These are phyloP conservation scores for Microchrysa polita DNA, from an alignment of 2,888 invertebrate genomes.

Conservation along the genomic window DNA sequence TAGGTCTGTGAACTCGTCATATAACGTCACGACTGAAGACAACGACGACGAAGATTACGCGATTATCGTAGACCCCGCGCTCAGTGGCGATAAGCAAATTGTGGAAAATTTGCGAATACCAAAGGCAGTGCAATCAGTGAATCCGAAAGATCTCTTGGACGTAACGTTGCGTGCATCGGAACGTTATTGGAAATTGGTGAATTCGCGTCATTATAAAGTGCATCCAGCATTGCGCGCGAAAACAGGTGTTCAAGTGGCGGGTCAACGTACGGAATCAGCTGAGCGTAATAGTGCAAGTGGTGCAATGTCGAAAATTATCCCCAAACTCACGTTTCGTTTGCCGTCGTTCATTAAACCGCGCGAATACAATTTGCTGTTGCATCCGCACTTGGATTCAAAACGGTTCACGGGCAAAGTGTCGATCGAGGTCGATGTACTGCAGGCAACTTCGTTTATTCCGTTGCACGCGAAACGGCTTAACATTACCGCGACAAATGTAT, in stretches of 20 bases:
- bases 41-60: background rate
- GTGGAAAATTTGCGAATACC: constrained; percentile 15
- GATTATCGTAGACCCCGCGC: constrained; percentile 5
- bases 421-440: constrained; percentile 65
- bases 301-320: constrained; percentile 59
- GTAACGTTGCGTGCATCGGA: constrained; percentile 22
- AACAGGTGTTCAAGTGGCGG: constrained; percentile 30
- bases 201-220: constrained; percentile 49
- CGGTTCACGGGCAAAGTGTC: constrained; percentile 70
- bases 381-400: constrained; percentile 71
- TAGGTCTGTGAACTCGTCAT: background rate
- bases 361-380: constrained; percentile 72
- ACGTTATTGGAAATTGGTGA: constrained; percentile 2
- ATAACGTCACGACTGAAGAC: background rate
- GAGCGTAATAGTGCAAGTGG: constrained; percentile 52
- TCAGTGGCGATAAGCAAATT: constrained; percentile 3
- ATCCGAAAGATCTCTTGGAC: constrained; percentile 9
- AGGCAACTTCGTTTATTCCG: constrained; percentile 64
- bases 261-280: constrained; percentile 37
- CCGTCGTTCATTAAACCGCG: constrained; percentile 69
- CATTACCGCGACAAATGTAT: constrained; percentile 65
- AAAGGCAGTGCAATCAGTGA: constrained; percentile 16
- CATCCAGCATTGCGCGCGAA: constrained; percentile 50
- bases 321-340: constrained; percentile 66
- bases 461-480: constrained; percentile 66